Conservation (phyloP, 1,140 invertebrate species). For the Mylabris phalerata region DNA sequence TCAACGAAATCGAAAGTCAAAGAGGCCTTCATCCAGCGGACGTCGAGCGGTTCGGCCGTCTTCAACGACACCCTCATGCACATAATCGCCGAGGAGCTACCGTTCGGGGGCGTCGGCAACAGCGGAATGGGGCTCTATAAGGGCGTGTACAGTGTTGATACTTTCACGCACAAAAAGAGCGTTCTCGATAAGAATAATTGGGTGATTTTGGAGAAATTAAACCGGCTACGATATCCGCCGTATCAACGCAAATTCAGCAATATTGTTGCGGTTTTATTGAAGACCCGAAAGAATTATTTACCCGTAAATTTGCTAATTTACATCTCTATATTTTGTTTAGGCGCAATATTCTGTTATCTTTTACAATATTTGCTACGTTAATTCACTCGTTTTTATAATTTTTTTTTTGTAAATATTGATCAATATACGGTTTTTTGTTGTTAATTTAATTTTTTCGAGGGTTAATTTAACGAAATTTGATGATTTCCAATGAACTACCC, state of each 20-base stretch:
- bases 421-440: no score
- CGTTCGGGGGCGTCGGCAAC: conserved; percentile 60
- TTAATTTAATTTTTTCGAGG: no score
- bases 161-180: conserved; percentile 86
- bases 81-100: conserved; percentile 51
- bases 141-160: conserved; percentile 84
- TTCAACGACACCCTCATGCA: conserved; percentile 87
- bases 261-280: conserved; percentile 52
- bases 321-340: background rate
- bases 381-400: no score
- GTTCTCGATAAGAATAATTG: conserved; percentile 69
- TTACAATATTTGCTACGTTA: background rate
- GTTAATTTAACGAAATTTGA: no score
- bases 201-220: conserved; percentile 58
- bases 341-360: background rate
- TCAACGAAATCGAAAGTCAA: conserved; percentile 63
- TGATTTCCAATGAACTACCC: no score
- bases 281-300: background rate
- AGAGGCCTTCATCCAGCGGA: conserved; percentile 66
- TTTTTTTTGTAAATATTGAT: no score
- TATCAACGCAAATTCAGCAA: conserved; percentile 69
- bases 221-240: conserved; percentile 64
- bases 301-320: background rate
- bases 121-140: conserved; percentile 92
- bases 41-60: conserved; percentile 73